phyloP scores from a whole-genome alignment of 2,113 vertebrate species.

The Arvicanthis niloticus region DNA sequence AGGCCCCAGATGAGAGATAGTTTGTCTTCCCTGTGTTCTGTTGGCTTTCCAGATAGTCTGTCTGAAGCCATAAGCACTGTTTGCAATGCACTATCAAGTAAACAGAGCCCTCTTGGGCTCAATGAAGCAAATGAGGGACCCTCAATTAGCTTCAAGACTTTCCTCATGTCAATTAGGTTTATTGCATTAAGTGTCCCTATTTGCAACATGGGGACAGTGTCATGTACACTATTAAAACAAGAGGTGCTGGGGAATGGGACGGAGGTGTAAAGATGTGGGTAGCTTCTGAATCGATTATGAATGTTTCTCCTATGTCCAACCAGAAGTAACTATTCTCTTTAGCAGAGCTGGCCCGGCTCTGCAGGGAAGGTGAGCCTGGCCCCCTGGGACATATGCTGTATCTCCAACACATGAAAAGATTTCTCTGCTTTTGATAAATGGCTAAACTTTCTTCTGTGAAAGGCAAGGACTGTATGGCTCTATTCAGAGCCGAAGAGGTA shows the following conservation, averaged over 20 bases:
- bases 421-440: not conserved
- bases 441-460: constrained; percentile 26
- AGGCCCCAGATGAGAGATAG: not conserved
- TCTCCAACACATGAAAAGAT: constrained; percentile 14
- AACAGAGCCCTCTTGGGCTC: not conserved
- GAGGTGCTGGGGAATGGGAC: not conserved
- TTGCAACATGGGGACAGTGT: not conserved
- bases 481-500: constrained; percentile 43
- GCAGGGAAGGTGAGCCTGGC: not conserved
- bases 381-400: not conserved
- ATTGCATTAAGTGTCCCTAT: not conserved
- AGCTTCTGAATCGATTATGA: not conserved
- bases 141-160: not conserved
- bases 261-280: not conserved
- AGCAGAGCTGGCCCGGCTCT: not conserved
- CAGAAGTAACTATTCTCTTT: not conserved
- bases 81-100: not conserved
- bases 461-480: not conserved
- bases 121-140: not conserved
- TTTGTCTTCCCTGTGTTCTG: not conserved
- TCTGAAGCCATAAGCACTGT: not conserved
- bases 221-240: constrained; percentile 2
- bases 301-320: not conserved
- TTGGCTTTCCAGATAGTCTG: not conserved
- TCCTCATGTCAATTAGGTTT: not conserved